Base-by-base conservation (phyloP, 2,113 vertebrate genomes). In the Mus pahari region DNA sequence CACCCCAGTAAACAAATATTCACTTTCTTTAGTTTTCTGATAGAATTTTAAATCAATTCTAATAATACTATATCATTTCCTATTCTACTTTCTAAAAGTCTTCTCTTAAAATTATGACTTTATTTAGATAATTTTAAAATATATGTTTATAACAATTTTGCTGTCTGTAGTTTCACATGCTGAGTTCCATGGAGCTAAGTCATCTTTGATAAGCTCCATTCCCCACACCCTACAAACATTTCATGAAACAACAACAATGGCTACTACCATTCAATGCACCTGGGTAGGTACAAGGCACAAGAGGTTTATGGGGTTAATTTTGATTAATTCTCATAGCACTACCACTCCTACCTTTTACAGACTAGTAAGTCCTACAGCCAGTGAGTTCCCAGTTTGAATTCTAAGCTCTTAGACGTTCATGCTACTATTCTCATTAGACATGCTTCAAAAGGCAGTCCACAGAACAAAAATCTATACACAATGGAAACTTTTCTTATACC, bases 1-100 rank as follows among this genome's bases (percentile, higher is more conserved):
- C 16, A 74, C 33, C 88, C 94, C 9, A 70, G 70, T 10, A 48
- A 20, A 92, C 64, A 91, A 92, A 93, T 66, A 16, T 58, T 95
- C 68, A 60, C 17, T 89, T 89, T 53, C 64, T 42, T 75, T 33
- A 82, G 13, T 93, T 94, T 91, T 58, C 24, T 81, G 94, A 94
- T 33, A 83, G 60, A 91, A 83, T 50, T 86, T 90, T 42, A 89
- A 95, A 84, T 66, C 60, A 92, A 70, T 4, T 94, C 17, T 89
- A 31, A 78, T 62, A 33, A 94, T 45, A 50, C 9, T 60, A 66
- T 19, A 42, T 26, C 39, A 73, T 90, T 84, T 83, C 39, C 48
- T 84, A 64, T 33, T 48, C 36, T 95, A 28, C 36, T 91, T 55
- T 68, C 39, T 84, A 93, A 75, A 26, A 55, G 9, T 77, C 26